phyloP scores from a whole-genome alignment of 2,888 invertebrate genomes.

The Uropetala carovei region DNA sequence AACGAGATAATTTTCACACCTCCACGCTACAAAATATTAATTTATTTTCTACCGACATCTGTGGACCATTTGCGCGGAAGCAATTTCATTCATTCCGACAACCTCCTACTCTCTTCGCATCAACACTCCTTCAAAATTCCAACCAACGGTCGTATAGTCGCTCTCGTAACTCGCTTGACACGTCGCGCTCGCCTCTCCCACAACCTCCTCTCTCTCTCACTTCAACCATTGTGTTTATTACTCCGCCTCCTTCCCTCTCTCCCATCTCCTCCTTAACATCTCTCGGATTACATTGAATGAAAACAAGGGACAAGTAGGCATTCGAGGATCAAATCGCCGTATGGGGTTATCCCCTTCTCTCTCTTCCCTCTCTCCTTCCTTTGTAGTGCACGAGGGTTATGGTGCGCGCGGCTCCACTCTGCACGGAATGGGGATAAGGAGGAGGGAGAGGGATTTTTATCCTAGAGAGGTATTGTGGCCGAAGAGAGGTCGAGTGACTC shows the following conservation, averaged over 20 bases:
- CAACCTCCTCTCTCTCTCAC: background rate
- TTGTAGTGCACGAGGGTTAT: conserved; percentile 13
- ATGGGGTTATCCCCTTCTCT: background rate
- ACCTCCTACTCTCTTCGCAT: background rate
- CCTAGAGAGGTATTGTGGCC: background rate
- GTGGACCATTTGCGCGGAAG: background rate
- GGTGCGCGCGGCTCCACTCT: background rate
- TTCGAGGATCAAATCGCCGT: background rate
- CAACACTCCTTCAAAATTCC: background rate
- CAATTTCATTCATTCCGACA: background rate
- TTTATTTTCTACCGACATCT: background rate
- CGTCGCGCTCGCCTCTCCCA: background rate
- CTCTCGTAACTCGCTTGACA: background rate
- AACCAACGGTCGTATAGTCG: background rate
- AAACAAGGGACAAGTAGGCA: conserved; percentile 31
- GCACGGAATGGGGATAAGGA: background rate
- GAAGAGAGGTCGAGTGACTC: conserved; percentile 9
- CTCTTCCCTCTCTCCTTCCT: background rate
- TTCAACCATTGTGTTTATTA: background rate
- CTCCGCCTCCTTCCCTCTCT: background rate
- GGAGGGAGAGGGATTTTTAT: conserved; percentile 2
- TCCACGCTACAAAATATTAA: background rate
- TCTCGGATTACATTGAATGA: conserved; percentile 23
- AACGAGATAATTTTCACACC: no score
- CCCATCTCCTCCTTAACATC: background rate